phyloP scores from a whole-genome alignment of 2,113 vertebrate species.

The Bubo blakistoni region DNA sequence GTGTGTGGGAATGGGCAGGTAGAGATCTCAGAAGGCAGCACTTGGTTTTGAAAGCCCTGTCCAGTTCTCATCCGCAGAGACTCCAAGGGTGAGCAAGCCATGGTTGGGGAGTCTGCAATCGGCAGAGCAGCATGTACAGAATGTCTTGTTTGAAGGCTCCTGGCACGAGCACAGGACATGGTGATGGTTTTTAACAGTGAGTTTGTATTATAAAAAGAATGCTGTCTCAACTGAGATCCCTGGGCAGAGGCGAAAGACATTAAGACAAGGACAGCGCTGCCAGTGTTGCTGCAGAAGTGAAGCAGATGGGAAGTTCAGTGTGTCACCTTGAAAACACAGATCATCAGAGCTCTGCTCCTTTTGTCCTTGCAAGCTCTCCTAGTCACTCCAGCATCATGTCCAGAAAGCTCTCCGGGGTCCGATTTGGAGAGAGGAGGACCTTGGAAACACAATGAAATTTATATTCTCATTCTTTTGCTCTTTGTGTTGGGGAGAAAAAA shows the following conservation, averaged over 20 bases:
- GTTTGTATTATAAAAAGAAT: conserved; percentile 36
- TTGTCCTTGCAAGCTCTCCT: neutral
- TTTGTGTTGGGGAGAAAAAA: neutral
- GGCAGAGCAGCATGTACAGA: neutral
- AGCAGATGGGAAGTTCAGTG: conserved; percentile 52
- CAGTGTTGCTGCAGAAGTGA: neutral
- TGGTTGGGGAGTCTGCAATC: neutral
- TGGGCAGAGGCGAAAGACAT: conserved; percentile 35
- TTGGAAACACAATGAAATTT: neutral
- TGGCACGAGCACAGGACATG: conserved; percentile 4
- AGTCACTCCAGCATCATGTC: neutral
- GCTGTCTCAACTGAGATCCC: conserved; percentile 24
- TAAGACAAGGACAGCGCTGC: neutral
- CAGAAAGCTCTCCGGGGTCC: neutral
- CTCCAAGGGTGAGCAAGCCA: neutral
- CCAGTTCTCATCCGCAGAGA: neutral
- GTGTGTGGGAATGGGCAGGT: neutral
- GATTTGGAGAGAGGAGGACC: neutral
- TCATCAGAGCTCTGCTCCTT: neutral
- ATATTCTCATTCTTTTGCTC: neutral
- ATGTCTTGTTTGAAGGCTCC: conserved; percentile 18
- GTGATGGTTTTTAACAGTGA: conserved; percentile 5
- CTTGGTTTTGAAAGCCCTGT: neutral
- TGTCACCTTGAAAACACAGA: conserved; percentile 54
- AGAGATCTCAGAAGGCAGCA: neutral